A percentile compares a stretch with the other conserved stretches of the same genome.
phyloP scores from a whole-genome alignment of 2,888 invertebrate species.

The Hypena proboscidalis region DNA sequence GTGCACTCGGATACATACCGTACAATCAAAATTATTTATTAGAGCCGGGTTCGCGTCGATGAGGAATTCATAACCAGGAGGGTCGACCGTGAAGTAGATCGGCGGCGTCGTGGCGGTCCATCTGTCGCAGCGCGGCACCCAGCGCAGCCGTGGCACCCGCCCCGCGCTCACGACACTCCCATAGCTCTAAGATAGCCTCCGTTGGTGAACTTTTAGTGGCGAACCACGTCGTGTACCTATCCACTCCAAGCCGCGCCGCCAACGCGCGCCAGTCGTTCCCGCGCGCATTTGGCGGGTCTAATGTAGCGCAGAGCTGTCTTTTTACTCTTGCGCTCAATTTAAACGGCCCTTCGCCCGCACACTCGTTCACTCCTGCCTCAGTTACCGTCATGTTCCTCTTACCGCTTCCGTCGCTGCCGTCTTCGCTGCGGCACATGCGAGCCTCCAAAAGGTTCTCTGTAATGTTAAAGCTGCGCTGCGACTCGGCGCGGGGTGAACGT shows the following conservation, averaged over 20 bases:
- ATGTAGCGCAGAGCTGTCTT: conserved; percentile 85
- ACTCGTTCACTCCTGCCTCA: conserved; percentile 87
- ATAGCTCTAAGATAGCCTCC: conserved; percentile 97
- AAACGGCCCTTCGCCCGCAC: conserved; percentile 86
- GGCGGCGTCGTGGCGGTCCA: conserved; percentile 79
- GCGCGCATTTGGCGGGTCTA: conserved; percentile 96
- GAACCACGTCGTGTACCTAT: conserved; percentile 98
- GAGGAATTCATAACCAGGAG: conserved; percentile 77
- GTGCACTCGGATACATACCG: conserved; percentile 27
- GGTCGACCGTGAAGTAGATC: conserved; percentile 76
- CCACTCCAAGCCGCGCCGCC: conserved; percentile 96
- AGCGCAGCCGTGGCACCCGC: conserved; percentile 93
- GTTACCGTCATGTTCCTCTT: conserved; percentile 85
- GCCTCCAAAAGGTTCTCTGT: conserved; percentile 79
- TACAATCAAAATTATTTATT: conserved; percentile 36
- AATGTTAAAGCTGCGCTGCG: conserved; percentile 79
- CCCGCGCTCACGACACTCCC: conserved; percentile 96
- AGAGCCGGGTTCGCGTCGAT: conserved; percentile 31
- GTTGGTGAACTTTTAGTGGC: conserved; percentile 98
- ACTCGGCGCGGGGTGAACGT: conserved; percentile 77
- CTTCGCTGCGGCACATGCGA: conserved; percentile 78
- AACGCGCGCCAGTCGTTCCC: conserved; percentile 99
- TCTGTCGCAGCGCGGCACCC: conserved; percentile 72
- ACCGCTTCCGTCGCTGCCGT: conserved; percentile 73
- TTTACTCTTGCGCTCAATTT: conserved; percentile 85